Conservation (phyloP, 2,888 invertebrate species). For the Heliconius sara region DNA sequence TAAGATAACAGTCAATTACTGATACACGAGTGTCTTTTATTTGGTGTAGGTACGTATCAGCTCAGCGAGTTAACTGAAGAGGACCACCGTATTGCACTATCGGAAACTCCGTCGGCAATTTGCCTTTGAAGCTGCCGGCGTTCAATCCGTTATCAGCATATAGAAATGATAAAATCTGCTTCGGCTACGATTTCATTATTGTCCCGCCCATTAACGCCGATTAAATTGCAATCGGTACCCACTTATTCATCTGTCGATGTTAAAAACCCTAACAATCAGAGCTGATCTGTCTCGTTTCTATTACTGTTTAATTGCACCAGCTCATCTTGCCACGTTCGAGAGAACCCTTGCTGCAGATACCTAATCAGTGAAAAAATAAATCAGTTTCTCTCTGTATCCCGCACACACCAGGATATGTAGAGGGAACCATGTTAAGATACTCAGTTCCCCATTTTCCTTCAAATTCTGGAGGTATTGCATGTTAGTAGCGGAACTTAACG, state of each 20-base stretch:
- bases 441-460: too few relatives aligned
- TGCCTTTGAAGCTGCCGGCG: constrained; percentile 81
- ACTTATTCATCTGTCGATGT: constrained; percentile 79
- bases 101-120: constrained; percentile 71
- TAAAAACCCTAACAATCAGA: constrained; percentile 53
- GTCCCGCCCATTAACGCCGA: constrained; percentile 82
- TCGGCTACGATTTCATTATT: constrained; percentile 76
- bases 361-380: constrained; percentile 39
- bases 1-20: constrained; percentile 47
- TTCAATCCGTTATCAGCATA: constrained; percentile 73
- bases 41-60: constrained; percentile 46
- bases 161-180: constrained; percentile 76
- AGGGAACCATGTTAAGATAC: too few relatives aligned
- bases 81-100: constrained; percentile 65
- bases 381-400: too few relatives aligned
- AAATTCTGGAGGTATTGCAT: too few relatives aligned
- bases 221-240: constrained; percentile 81
- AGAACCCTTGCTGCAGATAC: constrained; percentile 37
- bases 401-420: too few relatives aligned
- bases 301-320: constrained; percentile 66
- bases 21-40: constrained; percentile 41
- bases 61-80: constrained; percentile 41
- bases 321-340: constrained; percentile 46
- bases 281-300: constrained; percentile 69
- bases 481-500: too few relatives aligned